Evolutionary conservation across 2,797 vertebrate genomes (phyloP), one percentile per base, ranked within the genome.

Genomic region (Gorsachius magnificus): DNA sequence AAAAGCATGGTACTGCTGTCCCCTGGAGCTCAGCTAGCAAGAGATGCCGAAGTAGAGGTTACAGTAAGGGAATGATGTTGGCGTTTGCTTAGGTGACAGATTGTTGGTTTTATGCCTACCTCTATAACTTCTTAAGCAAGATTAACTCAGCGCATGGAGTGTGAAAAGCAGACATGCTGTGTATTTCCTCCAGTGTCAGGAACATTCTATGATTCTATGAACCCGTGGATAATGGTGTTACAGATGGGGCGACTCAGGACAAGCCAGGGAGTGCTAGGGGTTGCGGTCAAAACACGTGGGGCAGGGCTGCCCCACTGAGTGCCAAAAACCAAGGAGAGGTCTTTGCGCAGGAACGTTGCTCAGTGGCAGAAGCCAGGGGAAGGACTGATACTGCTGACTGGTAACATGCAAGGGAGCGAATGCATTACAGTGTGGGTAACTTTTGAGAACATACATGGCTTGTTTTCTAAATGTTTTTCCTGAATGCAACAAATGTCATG

Each of bases 361-460:
- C 10, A 13, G 41, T 19, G 35, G 60, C 60, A 56, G 72, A 36
- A 54, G 53, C 25, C 31, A 12, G 21, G 60, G 9, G 35, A 56
- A 60, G 43, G 38, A 13, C 38, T 66, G 78, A 28, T 3, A 0
- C 36, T 33, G 29, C n/a, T 20, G 41, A 29, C 46, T 33, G 41
- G 29, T 60, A 86, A 9, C 4, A 2, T 28, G 41, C 11, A 48
- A 50, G 33, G 50, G 11, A 64, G n/a, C 0, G 0, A n/a, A 41
- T 4, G 20, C 20, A 1, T 65, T 56, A 33, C 16, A 19, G 33
- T 8, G 20, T 13, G 57, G 19, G 51, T 43, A 20, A 13, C 6
- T 3, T 31, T n/a, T 78, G 41, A 21, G 21, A 54, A 57, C 15
- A 5, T 9, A 3, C 1, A 16, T 33, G 25, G 4, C 41, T 17